phyloP scores from a whole-genome alignment of 2,797 vertebrate species.

The Potorous gilbertii region DNA sequence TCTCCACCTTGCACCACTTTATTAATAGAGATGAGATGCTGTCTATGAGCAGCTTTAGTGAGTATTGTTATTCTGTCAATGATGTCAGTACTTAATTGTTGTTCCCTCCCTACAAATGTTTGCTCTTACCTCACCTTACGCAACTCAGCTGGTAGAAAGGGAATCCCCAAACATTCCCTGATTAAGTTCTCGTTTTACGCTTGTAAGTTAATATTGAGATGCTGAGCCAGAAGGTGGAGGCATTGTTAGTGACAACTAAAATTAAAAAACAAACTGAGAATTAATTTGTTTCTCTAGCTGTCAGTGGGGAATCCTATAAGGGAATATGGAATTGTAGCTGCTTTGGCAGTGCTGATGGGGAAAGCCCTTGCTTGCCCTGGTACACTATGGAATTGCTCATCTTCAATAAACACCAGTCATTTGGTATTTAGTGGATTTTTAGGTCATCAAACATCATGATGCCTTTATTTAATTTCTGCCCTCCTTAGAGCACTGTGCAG shows the following conservation, averaged over 20 bases:
- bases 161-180: constrained; percentile 70
- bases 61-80: constrained; percentile 52
- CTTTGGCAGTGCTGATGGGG: not conserved
- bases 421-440: constrained; percentile 18
- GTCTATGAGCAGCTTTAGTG: constrained; percentile 37
- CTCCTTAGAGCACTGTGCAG: not conserved
- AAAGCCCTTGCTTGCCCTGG: not conserved
- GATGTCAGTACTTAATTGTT: constrained; percentile 61
- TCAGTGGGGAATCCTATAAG: constrained; percentile 46
- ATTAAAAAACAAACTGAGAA: constrained; percentile 72
- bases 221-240: constrained; percentile 61
- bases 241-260: constrained; percentile 57
- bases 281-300: constrained; percentile 65
- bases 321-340: not conserved
- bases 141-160: constrained; percentile 63
- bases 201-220: constrained; percentile 71
- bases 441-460: not conserved
- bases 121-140: constrained; percentile 71
- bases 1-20: not conserved
- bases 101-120: constrained; percentile 66
- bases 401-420: not conserved
- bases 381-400: not conserved
- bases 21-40: constrained; percentile 66
- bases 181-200: constrained; percentile 66
- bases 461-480: constrained; percentile 24